Conservation (phyloP, 2,113 vertebrate species). For the Terrapene triunguis region DNA sequence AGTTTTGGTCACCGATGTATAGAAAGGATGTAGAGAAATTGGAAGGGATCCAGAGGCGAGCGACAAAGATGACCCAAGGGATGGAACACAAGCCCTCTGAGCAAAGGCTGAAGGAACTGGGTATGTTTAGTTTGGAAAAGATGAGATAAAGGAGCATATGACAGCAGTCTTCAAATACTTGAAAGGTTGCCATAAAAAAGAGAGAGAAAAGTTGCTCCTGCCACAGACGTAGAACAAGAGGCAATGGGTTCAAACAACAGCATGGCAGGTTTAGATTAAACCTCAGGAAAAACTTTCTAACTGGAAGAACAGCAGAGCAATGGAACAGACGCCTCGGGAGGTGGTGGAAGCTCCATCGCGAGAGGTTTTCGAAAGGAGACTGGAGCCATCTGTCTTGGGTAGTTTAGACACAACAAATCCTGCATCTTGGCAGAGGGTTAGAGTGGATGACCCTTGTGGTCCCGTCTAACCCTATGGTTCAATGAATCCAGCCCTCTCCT, state of each 20-base stretch:
- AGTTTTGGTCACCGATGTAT: too few species aligned
- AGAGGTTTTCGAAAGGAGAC: not conserved
- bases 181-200: not conserved
- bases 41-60: too few species aligned
- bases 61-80: too few species aligned
- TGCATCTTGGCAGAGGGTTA: not conserved
- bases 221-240: not conserved
- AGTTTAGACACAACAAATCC: not conserved
- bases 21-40: too few species aligned
- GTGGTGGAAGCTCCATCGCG: not conserved
- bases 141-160: not conserved
- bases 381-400: not conserved
- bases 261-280: too few species aligned
- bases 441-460: not conserved
- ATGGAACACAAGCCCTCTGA: too few species aligned
- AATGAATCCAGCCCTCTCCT: too few species aligned
- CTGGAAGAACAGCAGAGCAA: too few species aligned
- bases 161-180: not conserved
- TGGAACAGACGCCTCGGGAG: too few species aligned
- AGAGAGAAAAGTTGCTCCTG: not conserved
- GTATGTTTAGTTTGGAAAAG: not conserved
- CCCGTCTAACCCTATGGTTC: not conserved
- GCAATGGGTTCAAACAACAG: too few species aligned
- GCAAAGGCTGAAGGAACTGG: not conserved
- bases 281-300: not conserved